A percentile compares a stretch with the other conserved stretches of the same genome.
Evolutionary conservation across 2,113 vertebrate genomes (phyloP).

Genomic region (Coptodon bakossiorum): DNA sequence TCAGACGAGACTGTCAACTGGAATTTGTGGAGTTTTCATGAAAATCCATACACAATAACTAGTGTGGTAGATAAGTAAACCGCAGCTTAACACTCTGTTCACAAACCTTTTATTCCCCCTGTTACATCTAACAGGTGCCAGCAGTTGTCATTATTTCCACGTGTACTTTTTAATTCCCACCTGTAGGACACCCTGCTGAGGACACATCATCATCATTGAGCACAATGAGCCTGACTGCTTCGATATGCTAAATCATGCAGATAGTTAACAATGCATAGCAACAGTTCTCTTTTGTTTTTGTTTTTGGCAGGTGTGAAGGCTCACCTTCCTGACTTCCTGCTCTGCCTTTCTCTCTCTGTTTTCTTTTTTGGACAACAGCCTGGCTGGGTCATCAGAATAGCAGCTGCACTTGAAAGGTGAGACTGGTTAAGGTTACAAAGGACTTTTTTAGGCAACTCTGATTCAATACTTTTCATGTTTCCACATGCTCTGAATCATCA

Average conservation of each 20-base stretch:
- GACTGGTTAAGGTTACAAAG: not conserved
- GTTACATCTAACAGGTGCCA: not conserved
- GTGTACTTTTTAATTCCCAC: not conserved
- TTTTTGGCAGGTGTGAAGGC: not conserved
- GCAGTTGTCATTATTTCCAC: not conserved
- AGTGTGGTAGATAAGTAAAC: not conserved
- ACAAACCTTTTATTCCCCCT: not conserved
- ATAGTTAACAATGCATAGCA: not conserved
- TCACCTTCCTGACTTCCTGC: not conserved
- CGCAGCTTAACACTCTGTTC: not conserved
- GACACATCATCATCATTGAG: not conserved
- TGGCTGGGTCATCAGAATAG: not conserved
- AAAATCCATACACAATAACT: not conserved
- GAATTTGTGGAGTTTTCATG: not conserved
- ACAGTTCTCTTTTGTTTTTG: not conserved
- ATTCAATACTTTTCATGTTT: too few species aligned
- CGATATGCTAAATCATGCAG: not conserved
- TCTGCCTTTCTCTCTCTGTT: not conserved
- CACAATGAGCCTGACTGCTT: not conserved
- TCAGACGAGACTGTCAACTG: not conserved
- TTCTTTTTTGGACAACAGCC: not conserved
- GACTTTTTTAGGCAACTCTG: not conserved
- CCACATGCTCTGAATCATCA: rapidly evolving
- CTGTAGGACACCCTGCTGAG: not conserved
- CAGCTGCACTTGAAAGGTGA: not conserved